Conservation (phyloP, 1,140 invertebrate species). For the Formica exsecta region DNA sequence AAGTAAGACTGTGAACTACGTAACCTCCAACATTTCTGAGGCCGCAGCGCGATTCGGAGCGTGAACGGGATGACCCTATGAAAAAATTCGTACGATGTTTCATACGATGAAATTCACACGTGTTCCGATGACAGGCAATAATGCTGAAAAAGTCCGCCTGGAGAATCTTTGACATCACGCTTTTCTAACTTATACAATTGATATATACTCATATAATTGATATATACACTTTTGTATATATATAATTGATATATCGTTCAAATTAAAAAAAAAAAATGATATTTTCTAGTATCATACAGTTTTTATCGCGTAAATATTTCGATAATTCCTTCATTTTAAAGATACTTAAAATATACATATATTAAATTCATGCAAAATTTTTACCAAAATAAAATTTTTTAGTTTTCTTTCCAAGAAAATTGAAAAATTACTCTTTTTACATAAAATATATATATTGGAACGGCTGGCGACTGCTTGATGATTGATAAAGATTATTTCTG, state of each 20-base stretch:
- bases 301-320: background rate
- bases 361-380: background rate
- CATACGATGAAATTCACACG: background rate
- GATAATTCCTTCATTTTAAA: background rate
- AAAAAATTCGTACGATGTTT: slow-evolving; percentile 38
- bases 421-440: background rate
- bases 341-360: background rate
- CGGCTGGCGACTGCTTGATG: too few relatives aligned
- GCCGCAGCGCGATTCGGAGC: background rate
- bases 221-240: too few relatives aligned
- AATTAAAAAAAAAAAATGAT: background rate
- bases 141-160: slow-evolving; percentile 6
- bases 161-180: background rate
- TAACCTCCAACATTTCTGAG: slow-evolving; percentile 65
- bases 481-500: background rate
- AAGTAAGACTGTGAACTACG: slow-evolving; percentile 27
- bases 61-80: slow-evolving; percentile 28
- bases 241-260: too few relatives aligned
- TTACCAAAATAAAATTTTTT: background rate
- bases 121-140: background rate
- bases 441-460: background rate
- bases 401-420: background rate
- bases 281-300: background rate
- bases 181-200: too few relatives aligned
- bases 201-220: too few relatives aligned